phyloP scores from a whole-genome alignment of 2,113 vertebrate genomes.

The Cisticola juncidis region DNA sequence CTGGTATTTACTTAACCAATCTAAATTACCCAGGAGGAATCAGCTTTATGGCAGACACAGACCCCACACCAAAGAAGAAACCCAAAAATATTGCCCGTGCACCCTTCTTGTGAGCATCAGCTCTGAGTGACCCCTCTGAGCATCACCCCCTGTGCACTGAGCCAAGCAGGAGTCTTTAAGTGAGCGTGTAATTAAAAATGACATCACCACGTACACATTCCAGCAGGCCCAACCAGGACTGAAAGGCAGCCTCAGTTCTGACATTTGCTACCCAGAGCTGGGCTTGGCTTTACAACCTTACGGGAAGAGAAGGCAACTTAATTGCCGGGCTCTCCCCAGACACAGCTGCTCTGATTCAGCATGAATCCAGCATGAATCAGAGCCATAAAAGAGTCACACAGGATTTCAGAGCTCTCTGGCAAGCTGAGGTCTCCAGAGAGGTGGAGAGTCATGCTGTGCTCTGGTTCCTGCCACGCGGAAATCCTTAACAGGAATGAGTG shows the following conservation, averaged over 20 bases:
- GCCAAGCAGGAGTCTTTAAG: neutral
- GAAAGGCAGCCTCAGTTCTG: neutral
- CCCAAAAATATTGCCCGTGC: neutral
- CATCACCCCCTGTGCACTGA: neutral
- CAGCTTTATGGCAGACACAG: neutral
- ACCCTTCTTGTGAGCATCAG: neutral
- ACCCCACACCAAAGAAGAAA: neutral
- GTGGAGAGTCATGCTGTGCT: fast-evolving
- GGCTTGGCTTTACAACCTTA: neutral
- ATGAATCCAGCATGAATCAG: slow-evolving; percentile 29
- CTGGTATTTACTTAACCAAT: neutral
- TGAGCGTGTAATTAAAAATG: neutral
- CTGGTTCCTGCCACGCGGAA: neutral
- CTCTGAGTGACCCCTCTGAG: neutral
- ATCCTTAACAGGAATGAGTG: neutral
- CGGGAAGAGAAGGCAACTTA: neutral
- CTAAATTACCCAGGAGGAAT: neutral
- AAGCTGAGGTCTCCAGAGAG: neutral
- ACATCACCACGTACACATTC: neutral
- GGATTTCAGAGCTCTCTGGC: neutral
- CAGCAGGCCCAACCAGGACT: neutral
- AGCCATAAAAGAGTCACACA: neutral
- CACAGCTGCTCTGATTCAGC: slow-evolving; percentile 30
- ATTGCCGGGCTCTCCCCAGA: neutral
- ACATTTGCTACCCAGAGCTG: neutral